Evolutionary conservation across 1,140 invertebrate species (phyloP).

Genomic region (Pseudomyrmex pallidus): DNA sequence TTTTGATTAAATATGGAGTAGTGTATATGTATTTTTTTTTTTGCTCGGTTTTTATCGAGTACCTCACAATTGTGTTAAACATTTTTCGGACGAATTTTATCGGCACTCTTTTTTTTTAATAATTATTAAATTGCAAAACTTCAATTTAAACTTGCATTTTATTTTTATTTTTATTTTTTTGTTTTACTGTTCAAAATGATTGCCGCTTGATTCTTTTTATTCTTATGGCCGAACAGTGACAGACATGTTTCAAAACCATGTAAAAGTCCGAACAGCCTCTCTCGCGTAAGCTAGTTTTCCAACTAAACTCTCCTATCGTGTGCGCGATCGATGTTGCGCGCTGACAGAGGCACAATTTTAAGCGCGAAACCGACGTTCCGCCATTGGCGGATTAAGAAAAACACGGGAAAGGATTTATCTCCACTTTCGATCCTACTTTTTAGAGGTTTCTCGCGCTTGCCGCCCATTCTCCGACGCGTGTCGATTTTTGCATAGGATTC

Average conservation of each 20-base stretch:
- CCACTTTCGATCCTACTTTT: not conserved
- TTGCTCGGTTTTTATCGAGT: not conserved
- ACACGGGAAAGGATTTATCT: constrained; percentile 38
- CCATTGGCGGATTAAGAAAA: constrained; percentile 16
- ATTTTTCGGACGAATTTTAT: not conserved
- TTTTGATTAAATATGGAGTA: no score
- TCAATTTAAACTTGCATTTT: no score
- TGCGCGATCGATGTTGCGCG: constrained; percentile 36
- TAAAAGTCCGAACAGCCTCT: constrained; percentile 36
- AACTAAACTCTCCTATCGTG: constrained; percentile 40
- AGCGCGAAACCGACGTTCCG: constrained; percentile 14
- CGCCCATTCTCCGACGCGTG: not conserved
- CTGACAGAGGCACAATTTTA: constrained; percentile 10
- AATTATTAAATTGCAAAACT: no score
- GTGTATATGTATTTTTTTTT: no score
- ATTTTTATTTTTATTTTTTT: not conserved
- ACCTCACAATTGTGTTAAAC: not conserved
- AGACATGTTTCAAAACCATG: constrained; percentile 26
- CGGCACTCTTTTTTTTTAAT: no score
- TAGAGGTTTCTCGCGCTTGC: not conserved
- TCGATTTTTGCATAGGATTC: not conserved
- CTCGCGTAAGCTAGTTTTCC: constrained; percentile 16
- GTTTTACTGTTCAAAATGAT: not conserved
- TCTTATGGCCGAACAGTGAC: not conserved
- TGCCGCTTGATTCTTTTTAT: not conserved